Base-by-base conservation (phyloP, 1,140 invertebrate genomes). In the Pantala flavescens region DNA sequence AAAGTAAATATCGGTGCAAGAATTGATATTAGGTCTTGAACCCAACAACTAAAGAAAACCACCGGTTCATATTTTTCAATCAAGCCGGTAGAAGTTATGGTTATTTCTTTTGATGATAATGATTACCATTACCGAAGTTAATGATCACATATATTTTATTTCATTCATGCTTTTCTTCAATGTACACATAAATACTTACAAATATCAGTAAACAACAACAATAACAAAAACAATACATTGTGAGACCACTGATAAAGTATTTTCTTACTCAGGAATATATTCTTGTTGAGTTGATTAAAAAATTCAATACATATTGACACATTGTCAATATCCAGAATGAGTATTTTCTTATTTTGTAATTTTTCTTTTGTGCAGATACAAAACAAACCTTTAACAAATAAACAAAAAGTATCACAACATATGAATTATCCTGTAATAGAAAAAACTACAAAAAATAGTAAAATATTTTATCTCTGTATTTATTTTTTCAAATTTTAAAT, bases 201-300 rank as follows among this genome's bases (percentile, higher is more conserved):
- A 63, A 63, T 16, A 63, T 63, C n/a, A 19, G 14, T 63, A 63
- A 63, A 63, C 49, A 63, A 63, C 49, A 63, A 63, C 49, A 63
- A 63, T 21, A 63, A 63, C 49, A 63, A 63, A 63, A 63, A 63
- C 49, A 63, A 63, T 63, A 63, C 49, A 63, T 63, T 63, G 49
- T 63, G 49, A 63, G 49, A 63, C n/a, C 49, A 63, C n/a, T 63
- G 49, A 63, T 63, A 21, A 63, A 63, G n/a, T 21, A 63, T 63
- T 12, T 63, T 19, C 1, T 19, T 63, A 63, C n/a, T 63, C 49
- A 63, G 49, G 49, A 63, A 63, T 63, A 63, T 63, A 63, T 63
- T 21, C 12, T 21, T 63, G 28, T 36, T 36, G 28, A 19, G n/a
- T 19, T 63, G 16, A 63, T 19, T 63, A 63, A 63, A 63, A 63